Base-by-base conservation (phyloP, 2,797 vertebrate genomes). In the Paramormyrops hopkinsi region DNA sequence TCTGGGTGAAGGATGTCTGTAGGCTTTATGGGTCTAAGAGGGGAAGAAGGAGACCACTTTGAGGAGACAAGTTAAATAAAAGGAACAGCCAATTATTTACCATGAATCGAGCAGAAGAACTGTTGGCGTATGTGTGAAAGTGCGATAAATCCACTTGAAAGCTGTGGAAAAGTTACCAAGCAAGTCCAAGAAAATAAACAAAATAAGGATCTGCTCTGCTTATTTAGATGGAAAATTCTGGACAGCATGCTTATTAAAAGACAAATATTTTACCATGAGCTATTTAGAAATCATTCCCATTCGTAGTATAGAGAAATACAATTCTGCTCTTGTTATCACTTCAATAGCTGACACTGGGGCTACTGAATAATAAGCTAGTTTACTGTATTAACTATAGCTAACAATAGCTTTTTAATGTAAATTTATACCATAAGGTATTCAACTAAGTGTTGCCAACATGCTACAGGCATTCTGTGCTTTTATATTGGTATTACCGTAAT, bases 1-100 rank as follows among this genome's bases (percentile, higher is more conserved):
- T 98, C 97, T 0, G 97, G 97, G 0, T 97, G 96, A 50, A 98
- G 96, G 92, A 98, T 98, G 90, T 98, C 97, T 0, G 97, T 96
- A 22, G 97, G 96, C 90, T 98, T 98, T 93, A 98, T 97, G 91
- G 97, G 97, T 95, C 97, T 98, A 92, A 33, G 25, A 86, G 73
- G 50, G 48, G 14, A 85, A 9, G 46, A 37, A 87, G 8, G 65
- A 88, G 29, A 11, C 6, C 8, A 5, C 17, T 19, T 19, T 51
- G 7, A 22, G 44, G 11, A 12, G 76, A 41, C 25, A 11, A 54
- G 4, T 51, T 3, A 62, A 17, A 59, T 76, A 22, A n/a, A 22
- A 25, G 19, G 7, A 82, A 51, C 46, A 4, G 37, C 6, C 11
- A 41, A 44, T 37, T n/a, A 48, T 88, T 17, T 86, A 33, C 17